Base-by-base conservation (phyloP, 2,888 invertebrate species). In the Melanostoma scalare region DNA sequence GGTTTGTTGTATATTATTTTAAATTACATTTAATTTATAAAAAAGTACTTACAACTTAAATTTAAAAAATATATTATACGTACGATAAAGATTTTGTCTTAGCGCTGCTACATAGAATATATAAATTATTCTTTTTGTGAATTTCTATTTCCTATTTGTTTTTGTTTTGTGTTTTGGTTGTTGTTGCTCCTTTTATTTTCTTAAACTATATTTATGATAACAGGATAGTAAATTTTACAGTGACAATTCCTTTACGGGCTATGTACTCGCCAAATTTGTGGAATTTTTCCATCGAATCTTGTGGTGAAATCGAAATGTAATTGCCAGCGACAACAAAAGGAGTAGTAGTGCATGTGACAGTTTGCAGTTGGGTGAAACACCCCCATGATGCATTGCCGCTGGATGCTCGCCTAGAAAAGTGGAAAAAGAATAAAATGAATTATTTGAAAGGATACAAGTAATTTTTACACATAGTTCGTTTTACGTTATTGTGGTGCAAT, bases 331-430 rank as follows among this genome's bases (percentile, higher is more conserved):
- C 61, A 87, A 60, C 50, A 89, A 75, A 72, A 90, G 84, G 58
- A 88, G 78, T 38, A 88, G 78, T 38, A 87, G 56, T 71, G 86
- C 85, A 33, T 88, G 84, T 72, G 90, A 88, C 68, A 88, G 87
- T 84, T 86, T 87, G n/a, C 87, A 72, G 53, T 88, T 87, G 85
- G 88, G 85, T 55, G 89, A 88, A 20, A 48, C 79, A 73, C 87
- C 93, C 60, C 95, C 94, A 87, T 96, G 95, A 92, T 96, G 95
- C 96, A 96, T 96, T 55, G 96, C 96, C 74, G 96, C 96, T 88
- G 96, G 96, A 90, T 96, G 95, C 92, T 96, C 96, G 88, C 96
- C 96, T 96, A 93, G 20, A 20, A 6, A 86, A 86, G 79, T 63
- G 77, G 58, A 48, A 48, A 63, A 40, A 60, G 35, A 33, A 44